A percentile compares a stretch with the other conserved stretches of the same genome.
These are phyloP conservation scores for Dendrolimus kikuchii DNA, from an alignment of 1,140 invertebrate genomes.

Conservation along the genomic window DNA sequence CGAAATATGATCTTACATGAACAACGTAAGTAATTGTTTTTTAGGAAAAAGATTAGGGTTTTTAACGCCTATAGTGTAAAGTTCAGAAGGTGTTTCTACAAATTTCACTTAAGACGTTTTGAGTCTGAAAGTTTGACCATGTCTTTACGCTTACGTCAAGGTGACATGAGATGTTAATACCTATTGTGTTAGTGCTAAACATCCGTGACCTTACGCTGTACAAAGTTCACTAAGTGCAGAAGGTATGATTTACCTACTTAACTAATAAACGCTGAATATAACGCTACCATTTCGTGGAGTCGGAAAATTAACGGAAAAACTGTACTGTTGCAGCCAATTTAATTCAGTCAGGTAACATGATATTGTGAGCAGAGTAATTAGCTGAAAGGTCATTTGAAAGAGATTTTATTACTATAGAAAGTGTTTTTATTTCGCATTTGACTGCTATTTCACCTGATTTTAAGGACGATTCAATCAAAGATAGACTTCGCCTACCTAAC, in stretches of 20 bases:
- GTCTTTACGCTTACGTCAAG: slow-evolving; percentile 64
- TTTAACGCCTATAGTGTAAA: slow-evolving; percentile 20
- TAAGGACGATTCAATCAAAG: too few relatives aligned
- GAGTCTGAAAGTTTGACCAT: slow-evolving; percentile 28
- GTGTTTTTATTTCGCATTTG: too few relatives aligned
- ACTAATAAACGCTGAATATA: slow-evolving; percentile 11
- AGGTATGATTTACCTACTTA: slow-evolving; percentile 31
- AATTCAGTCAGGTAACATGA: background rate
- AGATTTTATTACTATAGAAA: too few relatives aligned
- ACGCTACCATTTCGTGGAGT: slow-evolving; percentile 15
- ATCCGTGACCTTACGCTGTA: slow-evolving; percentile 63
- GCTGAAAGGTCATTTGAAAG: too few relatives aligned
- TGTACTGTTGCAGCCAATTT: background rate
- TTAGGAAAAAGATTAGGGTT: slow-evolving; percentile 23
- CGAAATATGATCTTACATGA: background rate
- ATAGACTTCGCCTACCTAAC: too few relatives aligned
- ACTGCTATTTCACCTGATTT: too few relatives aligned
- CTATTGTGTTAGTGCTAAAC: slow-evolving; percentile 66
- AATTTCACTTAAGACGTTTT: slow-evolving; percentile 21
- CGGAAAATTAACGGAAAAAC: slow-evolving; percentile 26
- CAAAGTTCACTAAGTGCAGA: slow-evolving; percentile 62
- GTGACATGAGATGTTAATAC: slow-evolving; percentile 65
- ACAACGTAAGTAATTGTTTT: too few relatives aligned
- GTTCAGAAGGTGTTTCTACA: slow-evolving; percentile 17
- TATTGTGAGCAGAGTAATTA: background rate